Evolutionary conservation across 2,113 vertebrate species (phyloP).

Genomic region (Hippocampus guttulatus): DNA sequence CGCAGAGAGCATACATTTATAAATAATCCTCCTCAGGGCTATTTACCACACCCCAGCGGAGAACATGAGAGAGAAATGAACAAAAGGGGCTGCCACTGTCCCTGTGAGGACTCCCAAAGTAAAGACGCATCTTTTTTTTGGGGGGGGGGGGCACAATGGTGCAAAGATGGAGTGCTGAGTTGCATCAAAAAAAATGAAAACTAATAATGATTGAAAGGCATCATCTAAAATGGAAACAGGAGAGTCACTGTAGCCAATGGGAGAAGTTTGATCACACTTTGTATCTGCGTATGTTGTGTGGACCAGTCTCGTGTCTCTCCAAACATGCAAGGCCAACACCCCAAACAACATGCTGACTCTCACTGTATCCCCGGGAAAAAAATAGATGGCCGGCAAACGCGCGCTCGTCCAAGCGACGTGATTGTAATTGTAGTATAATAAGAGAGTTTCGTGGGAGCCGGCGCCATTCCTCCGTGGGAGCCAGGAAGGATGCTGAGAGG

Average conservation of each 20-base stretch:
- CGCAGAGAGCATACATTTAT: conserved; percentile 1
- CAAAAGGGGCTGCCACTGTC: conserved; percentile 38
- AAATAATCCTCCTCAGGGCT: conserved; percentile 14
- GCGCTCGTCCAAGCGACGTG: not conserved
- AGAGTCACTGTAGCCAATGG: conserved; percentile 15
- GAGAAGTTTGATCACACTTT: conserved; percentile 67
- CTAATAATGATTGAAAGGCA: conserved; percentile 36
- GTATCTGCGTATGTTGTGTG: conserved; percentile 65
- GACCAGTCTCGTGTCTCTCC: conserved; percentile 48
- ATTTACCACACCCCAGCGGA: conserved; percentile 4
- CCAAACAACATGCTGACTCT: conserved; percentile 40
- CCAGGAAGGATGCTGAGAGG: conserved; percentile 65
- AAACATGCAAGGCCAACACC: conserved; percentile 70
- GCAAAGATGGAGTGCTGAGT: conserved; percentile 15
- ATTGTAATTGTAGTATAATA: not conserved
- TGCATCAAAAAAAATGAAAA: conserved; percentile 31
- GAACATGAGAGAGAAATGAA: conserved; percentile 8
- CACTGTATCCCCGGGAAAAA: not conserved
- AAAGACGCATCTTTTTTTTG: conserved; percentile 53
- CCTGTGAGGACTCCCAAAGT: conserved; percentile 53
- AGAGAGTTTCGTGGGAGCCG: not conserved
- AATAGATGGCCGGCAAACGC: not conserved
- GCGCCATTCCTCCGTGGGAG: conserved; percentile 18
- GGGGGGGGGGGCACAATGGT: conserved; percentile 9
- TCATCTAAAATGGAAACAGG: not conserved